Percentiles rank a stretch among this genome's conserved stretches.
Conservation (phyloP, 2,113 vertebrate genomes). For the Dasypus novemcinctus region DNA sequence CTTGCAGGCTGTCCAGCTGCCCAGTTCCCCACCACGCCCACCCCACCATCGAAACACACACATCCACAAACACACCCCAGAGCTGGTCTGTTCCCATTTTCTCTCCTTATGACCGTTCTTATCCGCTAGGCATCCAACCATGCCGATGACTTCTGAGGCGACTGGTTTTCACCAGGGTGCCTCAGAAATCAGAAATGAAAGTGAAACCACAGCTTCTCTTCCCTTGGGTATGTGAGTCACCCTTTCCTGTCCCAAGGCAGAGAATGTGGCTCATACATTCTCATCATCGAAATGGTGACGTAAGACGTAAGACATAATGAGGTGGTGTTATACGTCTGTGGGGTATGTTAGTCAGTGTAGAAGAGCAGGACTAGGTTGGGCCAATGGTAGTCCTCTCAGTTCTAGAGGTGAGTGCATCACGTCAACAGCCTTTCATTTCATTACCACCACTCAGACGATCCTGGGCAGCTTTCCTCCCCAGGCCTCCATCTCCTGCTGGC, state of each 20-base stretch:
- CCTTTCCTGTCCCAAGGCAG: not conserved
- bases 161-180: not conserved
- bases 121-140: not conserved
- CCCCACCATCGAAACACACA: not conserved
- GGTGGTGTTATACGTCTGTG: not conserved
- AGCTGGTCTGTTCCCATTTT: not conserved
- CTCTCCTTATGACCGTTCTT: too few species aligned
- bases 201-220: not conserved
- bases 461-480: not conserved
- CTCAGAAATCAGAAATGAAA: not conserved
- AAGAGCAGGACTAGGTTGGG: not conserved
- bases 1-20: not conserved
- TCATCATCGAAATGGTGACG: not conserved
- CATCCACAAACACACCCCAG: not conserved
- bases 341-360: not conserved
- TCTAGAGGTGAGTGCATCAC: not conserved
- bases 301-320: not conserved
- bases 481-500: not conserved
- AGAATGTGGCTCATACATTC: not conserved
- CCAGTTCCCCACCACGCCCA: not conserved
- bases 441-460: not conserved
- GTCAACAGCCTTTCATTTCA: not conserved
- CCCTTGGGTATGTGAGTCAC: not conserved
- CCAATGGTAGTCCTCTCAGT: not conserved
- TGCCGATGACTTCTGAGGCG: not conserved